Evolutionary conservation across 2,113 vertebrate genomes (phyloP).

Genomic region (Plotosus lineatus): DNA sequence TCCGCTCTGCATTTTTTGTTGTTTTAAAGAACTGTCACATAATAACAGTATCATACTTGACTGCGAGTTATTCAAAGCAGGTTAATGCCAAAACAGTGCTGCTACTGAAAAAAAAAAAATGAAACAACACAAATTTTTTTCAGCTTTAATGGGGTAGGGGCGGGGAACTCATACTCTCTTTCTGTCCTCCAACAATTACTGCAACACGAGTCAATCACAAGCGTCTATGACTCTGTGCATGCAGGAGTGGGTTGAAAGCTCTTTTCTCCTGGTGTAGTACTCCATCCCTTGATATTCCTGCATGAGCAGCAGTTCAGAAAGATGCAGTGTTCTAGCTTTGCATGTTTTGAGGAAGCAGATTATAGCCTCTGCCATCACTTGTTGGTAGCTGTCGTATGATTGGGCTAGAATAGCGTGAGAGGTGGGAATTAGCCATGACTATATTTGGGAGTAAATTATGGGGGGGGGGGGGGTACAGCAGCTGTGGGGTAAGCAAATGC

Average conservation of each 20-base stretch:
- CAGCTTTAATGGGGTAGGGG: too few relatives aligned
- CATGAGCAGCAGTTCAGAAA: neutral
- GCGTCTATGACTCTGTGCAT: neutral
- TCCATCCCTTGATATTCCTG: neutral
- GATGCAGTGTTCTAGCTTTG: neutral
- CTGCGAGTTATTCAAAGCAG: too few relatives aligned
- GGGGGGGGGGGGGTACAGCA: too few relatives aligned
- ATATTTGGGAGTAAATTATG: neutral
- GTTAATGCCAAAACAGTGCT: too few relatives aligned
- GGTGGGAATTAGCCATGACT: neutral
- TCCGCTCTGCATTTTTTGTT: too few relatives aligned
- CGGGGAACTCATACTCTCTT: neutral
- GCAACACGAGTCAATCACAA: neutral
- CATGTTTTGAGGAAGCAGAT: neutral
- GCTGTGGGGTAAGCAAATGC: conserved; percentile 22
- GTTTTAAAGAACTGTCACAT: too few relatives aligned
- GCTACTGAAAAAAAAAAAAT: too few relatives aligned
- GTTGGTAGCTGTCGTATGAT: neutral
- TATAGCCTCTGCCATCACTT: neutral
- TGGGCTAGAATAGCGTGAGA: neutral
- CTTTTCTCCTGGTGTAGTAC: neutral
- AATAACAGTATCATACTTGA: too few relatives aligned
- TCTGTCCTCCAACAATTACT: neutral
- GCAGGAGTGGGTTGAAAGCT: neutral
- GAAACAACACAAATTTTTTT: too few relatives aligned